Evolutionary conservation across 92 coral and sea anemone genomes (phyloP).

Genomic region (Actinostola sp.): DNA sequence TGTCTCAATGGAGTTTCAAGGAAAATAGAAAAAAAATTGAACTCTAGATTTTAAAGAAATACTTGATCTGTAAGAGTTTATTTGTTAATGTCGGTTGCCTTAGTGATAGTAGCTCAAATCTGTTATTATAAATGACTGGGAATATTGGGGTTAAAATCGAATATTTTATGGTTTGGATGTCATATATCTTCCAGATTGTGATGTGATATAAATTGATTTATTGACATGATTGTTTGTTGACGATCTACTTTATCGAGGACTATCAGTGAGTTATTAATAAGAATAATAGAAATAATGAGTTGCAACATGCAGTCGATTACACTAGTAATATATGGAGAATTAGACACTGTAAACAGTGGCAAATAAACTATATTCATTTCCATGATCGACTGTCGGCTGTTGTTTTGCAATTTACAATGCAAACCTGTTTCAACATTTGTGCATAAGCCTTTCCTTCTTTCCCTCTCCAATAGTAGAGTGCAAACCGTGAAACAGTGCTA

Average conservation of each 20-base stretch:
- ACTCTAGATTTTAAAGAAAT: neutral
- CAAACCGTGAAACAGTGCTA: too few relatives aligned
- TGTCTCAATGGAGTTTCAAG: too few relatives aligned
- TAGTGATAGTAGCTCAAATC: too few relatives aligned
- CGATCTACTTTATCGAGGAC: neutral
- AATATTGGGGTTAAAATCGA: neutral
- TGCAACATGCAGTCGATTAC: constrained; percentile 16
- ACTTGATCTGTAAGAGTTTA: neutral
- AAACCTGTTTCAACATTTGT: too few relatives aligned
- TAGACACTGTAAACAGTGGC: neutral
- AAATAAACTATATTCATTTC: neutral
- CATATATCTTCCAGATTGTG: neutral
- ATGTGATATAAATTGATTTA: neutral
- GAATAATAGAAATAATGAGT: neutral
- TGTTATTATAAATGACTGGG: neutral
- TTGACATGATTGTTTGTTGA: neutral
- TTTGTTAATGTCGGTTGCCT: too few relatives aligned
- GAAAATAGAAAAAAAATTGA: too few relatives aligned
- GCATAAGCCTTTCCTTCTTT: too few relatives aligned
- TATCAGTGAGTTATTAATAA: neutral
- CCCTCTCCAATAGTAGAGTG: too few relatives aligned
- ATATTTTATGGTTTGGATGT: constrained; percentile 11
- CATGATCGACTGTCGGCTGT: too few relatives aligned
- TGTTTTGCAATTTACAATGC: too few relatives aligned
- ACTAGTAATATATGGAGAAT: constrained; percentile 30